Evolutionary conservation across 2,797 vertebrate genomes (phyloP).

Genomic region (Lateolabrax maculatus): DNA sequence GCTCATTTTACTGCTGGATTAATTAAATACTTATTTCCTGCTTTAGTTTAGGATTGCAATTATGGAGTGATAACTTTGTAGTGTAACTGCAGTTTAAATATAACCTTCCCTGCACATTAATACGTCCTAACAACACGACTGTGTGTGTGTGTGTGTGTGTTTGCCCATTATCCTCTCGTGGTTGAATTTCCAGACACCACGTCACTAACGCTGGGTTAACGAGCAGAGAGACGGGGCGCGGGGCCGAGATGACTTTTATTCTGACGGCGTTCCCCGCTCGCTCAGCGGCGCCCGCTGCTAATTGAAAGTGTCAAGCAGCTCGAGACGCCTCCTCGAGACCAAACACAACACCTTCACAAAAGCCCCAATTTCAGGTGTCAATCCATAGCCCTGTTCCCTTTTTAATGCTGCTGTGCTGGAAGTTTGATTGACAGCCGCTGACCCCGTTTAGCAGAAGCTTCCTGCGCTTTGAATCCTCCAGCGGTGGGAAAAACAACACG

Average conservation of each 20-base stretch:
- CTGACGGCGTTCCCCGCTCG: background rate
- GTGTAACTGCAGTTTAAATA: background rate
- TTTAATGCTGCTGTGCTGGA: background rate
- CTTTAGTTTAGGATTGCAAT: background rate
- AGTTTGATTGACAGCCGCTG: conserved; percentile 62
- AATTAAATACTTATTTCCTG: background rate
- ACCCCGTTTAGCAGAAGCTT: conserved; percentile 54
- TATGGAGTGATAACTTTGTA: background rate
- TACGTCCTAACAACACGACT: no score
- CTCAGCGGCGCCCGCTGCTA: conserved; percentile 1
- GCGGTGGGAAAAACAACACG: conserved; percentile 30
- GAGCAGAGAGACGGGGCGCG: background rate
- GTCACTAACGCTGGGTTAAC: conserved; percentile 8
- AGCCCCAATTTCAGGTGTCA: conserved; percentile 14
- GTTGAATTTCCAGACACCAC: conserved; percentile 1
- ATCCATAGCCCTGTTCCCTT: background rate
- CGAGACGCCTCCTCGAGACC: conserved; percentile 9
- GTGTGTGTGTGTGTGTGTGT: background rate
- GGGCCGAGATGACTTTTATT: background rate
- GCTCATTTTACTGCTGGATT: background rate
- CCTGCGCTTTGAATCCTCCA: conserved; percentile 24
- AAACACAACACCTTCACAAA: conserved; percentile 13
- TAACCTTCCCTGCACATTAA: background rate
- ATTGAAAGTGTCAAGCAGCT: conserved; percentile 54
- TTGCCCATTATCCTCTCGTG: conserved; percentile 7